These are phyloP conservation scores for Leptinotarsa tumamoca DNA, from an alignment of 2,888 invertebrate genomes.

Conservation along the genomic window DNA sequence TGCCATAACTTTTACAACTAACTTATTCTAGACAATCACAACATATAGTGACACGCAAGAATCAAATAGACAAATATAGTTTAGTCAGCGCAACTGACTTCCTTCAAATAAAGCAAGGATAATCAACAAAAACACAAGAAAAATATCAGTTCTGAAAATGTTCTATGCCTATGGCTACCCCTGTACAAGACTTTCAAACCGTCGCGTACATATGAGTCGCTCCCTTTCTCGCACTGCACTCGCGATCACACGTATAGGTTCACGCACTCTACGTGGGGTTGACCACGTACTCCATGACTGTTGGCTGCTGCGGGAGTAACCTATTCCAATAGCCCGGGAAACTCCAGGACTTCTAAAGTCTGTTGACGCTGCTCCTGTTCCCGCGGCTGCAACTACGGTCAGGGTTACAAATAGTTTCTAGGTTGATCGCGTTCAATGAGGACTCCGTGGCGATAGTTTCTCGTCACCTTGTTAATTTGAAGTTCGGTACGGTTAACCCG, in stretches of 20 bases:
- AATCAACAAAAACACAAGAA: no score
- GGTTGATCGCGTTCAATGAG: neutral
- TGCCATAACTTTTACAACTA: no score
- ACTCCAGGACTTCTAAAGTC: neutral
- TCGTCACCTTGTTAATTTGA: neutral
- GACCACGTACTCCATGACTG: neutral
- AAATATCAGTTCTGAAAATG: no score
- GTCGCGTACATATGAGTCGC: neutral
- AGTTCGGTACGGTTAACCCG: neutral
- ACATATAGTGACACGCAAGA: no score
- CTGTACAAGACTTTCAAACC: neutral
- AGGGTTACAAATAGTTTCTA: neutral
- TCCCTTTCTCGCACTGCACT: conserved; percentile 7
- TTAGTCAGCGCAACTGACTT: no score
- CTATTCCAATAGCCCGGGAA: neutral
- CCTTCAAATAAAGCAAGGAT: no score
- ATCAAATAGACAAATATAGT: no score
- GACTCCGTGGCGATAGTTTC: neutral
- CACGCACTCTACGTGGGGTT: neutral
- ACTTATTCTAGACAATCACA: no score
- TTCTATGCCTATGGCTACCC: no score
- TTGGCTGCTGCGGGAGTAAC: conserved; percentile 1
- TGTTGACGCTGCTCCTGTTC: neutral
- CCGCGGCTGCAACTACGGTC: neutral
- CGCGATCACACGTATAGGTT: neutral